Base-by-base conservation (phyloP, 1,140 invertebrate species). In the Phenacoccus solenopsis region DNA sequence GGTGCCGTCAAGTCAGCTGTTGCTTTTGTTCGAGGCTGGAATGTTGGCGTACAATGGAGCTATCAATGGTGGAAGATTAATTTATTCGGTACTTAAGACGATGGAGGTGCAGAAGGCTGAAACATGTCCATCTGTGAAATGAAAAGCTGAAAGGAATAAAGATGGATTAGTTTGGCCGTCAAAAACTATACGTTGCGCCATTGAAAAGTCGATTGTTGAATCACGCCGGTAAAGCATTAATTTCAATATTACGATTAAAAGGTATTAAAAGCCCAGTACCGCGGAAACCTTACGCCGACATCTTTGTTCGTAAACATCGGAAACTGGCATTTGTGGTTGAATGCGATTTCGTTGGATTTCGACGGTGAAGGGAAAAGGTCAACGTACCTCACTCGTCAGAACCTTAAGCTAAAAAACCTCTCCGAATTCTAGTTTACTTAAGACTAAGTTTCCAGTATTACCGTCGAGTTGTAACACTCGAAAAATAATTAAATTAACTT, bases 81-180 rank as follows among this genome's bases (percentile, higher is more conserved):
- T 49, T 49, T 49, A 49, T n/a, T n/a, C 20, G 20, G 5, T 49
- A n/a, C 38, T 16, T 49, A 49, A 49, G 38, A 49, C 16, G 38
- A 49, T 49, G 38, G 38, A n/a, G n/a, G n/a, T n/a, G n/a, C 20
- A 49, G 20, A 49, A 10, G 38, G 38, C 20, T 49, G 20, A 49
- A 49, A 49, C 38, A 49, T n/a, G 38, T 49, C 38, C 38, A 49
- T 49, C 38, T 49, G 38, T 49, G 38, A 49, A 49, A 49, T 49
- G 38, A 49, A 49, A 49, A 49, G 38, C 38, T 49, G 20, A 49
- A 49, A 49, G 38, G 38, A 49, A 49, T 49, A 49, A 49, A 49
- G 38, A 49, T 49, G 38, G 38, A 49, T 49, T 49, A 49, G 38
- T 49, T 49, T 49, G 12, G 20, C n/a, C 38, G 38, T 49, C 38